Evolutionary conservation across 2,113 vertebrate species (phyloP).

Genomic region (Lathamus discolor): DNA sequence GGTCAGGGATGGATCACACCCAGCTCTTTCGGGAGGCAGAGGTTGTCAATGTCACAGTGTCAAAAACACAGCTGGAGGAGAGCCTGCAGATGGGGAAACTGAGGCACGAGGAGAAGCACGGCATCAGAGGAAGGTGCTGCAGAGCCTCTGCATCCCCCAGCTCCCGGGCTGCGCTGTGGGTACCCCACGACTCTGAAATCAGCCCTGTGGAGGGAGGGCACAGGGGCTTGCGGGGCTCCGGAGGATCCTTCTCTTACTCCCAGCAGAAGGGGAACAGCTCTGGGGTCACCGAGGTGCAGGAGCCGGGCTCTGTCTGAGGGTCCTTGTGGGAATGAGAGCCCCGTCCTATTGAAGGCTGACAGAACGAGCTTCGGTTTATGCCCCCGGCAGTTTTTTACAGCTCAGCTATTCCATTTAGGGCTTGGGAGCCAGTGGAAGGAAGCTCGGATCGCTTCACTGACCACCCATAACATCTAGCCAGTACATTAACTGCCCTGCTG

Average conservation of each 20-base stretch:
- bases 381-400: slow-evolving; percentile 69
- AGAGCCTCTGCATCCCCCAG: not conserved
- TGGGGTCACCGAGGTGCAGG: not conserved
- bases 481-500: slow-evolving; percentile 75
- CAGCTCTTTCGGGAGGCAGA: not conserved
- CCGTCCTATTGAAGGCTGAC: slow-evolving; percentile 34
- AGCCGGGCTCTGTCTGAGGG: not conserved
- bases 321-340: slow-evolving; percentile 28
- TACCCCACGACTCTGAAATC: not conserved
- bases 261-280: not conserved
- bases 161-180: not conserved
- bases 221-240: not conserved
- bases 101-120: not conserved
- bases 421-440: slow-evolving; percentile 63
- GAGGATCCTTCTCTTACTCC: not conserved
- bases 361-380: slow-evolving; percentile 64
- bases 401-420: slow-evolving; percentile 71
- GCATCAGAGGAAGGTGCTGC: not conserved
- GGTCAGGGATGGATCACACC: not conserved
- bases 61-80: not conserved
- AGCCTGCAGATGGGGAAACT: not conserved
- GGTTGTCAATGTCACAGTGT: not conserved
- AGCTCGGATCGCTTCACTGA: slow-evolving; percentile 71
- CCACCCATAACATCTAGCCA: slow-evolving; percentile 71
- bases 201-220: not conserved